Evolutionary conservation across 2,888 invertebrate genomes (phyloP).

Genomic region (Brenthis daphne): DNA sequence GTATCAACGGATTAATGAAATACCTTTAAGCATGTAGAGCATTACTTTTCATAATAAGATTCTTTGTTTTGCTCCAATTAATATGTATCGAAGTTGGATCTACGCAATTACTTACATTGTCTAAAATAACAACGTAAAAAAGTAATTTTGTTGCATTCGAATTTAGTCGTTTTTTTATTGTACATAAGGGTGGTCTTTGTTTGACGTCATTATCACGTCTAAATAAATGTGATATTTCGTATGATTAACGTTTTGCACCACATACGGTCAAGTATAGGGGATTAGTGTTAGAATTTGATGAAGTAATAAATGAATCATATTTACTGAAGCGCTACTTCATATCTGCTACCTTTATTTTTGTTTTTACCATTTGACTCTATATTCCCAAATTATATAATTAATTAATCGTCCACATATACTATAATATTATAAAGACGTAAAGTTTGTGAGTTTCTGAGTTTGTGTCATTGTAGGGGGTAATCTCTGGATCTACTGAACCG

Average conservation of each 20-base stretch:
- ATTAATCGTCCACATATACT: too few relatives aligned
- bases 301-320: conserved; percentile 19
- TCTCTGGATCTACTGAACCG: too few relatives aligned
- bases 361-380: too few relatives aligned
- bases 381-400: too few relatives aligned
- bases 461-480: too few relatives aligned
- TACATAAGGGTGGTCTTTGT: background rate
- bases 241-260: conserved; percentile 16
- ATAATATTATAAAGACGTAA: too few relatives aligned
- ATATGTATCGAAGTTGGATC: conserved; percentile 33
- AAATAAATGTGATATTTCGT: conserved; percentile 5
- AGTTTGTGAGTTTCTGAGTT: too few relatives aligned
- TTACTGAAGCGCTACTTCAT: background rate
- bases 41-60: conserved; percentile 39
- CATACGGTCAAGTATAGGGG: conserved; percentile 2
- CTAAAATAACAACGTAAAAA: conserved; percentile 22
- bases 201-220: background rate
- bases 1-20: conserved; percentile 27
- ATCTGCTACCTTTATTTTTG: too few relatives aligned
- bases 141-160: background rate
- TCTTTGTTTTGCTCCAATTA: conserved; percentile 42
- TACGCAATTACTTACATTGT: conserved; percentile 32
- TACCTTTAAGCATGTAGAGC: conserved; percentile 37
- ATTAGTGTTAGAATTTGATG: conserved; percentile 14
- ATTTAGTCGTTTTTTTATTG: background rate